Evolutionary conservation across 2,113 vertebrate genomes (phyloP).

Genomic region (Pseudonaja textilis): DNA sequence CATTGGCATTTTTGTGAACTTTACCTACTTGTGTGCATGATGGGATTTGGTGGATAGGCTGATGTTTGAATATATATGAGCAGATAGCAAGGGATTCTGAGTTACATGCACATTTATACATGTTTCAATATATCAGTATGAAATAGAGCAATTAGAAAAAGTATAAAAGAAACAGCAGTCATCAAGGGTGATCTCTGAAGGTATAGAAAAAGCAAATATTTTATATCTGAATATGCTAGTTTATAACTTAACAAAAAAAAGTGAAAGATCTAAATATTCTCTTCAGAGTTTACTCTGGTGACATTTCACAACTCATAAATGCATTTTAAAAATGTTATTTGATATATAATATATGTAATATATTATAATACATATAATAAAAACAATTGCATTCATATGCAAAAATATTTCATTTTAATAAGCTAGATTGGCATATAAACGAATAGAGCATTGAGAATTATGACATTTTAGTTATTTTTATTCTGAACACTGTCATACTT

Average conservation of each 20-base stretch:
- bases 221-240: conserved; percentile 8
- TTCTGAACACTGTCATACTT: neutral
- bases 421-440: neutral
- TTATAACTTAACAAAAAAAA: conserved; percentile 13
- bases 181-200: neutral
- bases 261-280: neutral
- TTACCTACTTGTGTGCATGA: conserved; percentile 18
- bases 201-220: neutral
- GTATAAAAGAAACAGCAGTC: conserved; percentile 13
- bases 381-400: neutral
- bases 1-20: conserved; percentile 34
- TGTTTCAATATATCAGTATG: conserved; percentile 7
- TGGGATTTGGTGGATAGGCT: conserved; percentile 3
- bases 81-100: conserved; percentile 13
- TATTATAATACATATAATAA: neutral
- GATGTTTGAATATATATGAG: conserved; percentile 14
- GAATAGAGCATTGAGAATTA: neutral
- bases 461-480: neutral
- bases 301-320: neutral
- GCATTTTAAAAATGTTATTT: neutral
- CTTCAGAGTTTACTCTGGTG: neutral
- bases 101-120: conserved; percentile 2
- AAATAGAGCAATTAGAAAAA: neutral
- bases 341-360: too few relatives aligned
- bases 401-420: neutral